These are phyloP conservation scores for Cyprinodon brontotheroides DNA, from an alignment of 2,113 vertebrate species.

Conservation along the genomic window DNA sequence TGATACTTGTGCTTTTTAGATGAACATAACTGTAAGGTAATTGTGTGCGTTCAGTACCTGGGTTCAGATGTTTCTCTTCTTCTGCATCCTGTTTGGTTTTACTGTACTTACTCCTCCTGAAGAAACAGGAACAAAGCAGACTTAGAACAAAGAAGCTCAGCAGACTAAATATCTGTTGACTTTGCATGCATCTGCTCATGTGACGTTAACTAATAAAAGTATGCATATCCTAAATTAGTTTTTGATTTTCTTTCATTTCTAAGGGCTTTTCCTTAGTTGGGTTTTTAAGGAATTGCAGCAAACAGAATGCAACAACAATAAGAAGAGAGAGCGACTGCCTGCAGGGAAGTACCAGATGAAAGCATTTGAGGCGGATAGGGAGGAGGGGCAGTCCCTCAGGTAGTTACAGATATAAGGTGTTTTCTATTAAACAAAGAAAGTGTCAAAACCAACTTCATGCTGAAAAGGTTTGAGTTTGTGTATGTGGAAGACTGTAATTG, in stretches of 20 bases:
- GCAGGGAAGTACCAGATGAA: conserved; percentile 68
- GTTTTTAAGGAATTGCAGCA: conserved; percentile 38
- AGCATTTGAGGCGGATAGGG: conserved; percentile 52
- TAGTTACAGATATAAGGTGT: conserved; percentile 75
- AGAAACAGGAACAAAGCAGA: conserved; percentile 38
- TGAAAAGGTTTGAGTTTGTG: conserved; percentile 57
- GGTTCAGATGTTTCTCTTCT: conserved; percentile 97
- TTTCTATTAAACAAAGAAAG: conserved; percentile 78
- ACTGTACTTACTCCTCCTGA: conserved; percentile 95
- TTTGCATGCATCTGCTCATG: conserved; percentile 6
- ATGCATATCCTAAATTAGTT: background rate
- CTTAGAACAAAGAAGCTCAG: conserved; percentile 13
- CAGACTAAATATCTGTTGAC: background rate
- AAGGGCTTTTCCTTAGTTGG: conserved; percentile 5
- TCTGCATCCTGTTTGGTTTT: conserved; percentile 98
- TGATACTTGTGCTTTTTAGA: background rate
- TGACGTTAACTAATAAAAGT: conserved; percentile 3
- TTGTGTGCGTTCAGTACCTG: conserved; percentile 83
- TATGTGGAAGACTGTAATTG: conserved; percentile 31
- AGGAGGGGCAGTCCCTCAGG: conserved; percentile 61
- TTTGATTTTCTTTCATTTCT: conserved; percentile 16
- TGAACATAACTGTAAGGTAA: background rate
- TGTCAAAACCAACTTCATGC: conserved; percentile 73
- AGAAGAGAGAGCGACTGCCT: conserved; percentile 60
- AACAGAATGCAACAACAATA: conserved; percentile 50